A percentile compares a stretch with the other conserved stretches of the same genome.
phyloP scores from a whole-genome alignment of 2,888 invertebrate genomes.

The Eilema depressum region DNA sequence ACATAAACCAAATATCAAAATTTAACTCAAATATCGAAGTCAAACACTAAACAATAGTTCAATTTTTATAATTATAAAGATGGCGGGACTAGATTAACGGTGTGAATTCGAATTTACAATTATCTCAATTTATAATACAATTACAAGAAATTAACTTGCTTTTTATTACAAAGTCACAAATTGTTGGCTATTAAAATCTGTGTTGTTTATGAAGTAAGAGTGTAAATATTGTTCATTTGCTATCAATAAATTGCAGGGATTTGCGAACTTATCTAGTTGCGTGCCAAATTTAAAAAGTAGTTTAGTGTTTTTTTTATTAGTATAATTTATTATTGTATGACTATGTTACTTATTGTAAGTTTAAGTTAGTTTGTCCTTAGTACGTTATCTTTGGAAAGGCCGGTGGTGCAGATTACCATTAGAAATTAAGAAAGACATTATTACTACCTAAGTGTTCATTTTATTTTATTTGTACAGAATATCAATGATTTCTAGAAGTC shows the following conservation, averaged over 20 bases:
- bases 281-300: conserved; percentile 11
- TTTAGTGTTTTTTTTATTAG: not conserved
- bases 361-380: conserved; percentile 38
- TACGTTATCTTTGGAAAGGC: conserved; percentile 64
- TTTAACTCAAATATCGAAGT: not conserved
- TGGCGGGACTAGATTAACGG: not conserved
- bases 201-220: not conserved
- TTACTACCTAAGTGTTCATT: conserved; percentile 80
- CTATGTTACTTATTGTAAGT: conserved; percentile 39
- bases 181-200: not conserved
- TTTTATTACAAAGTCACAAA: not conserved
- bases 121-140: too few relatives aligned
- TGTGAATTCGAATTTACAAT: not conserved
- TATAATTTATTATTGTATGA: conserved; percentile 15
- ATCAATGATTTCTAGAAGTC: not conserved
- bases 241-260: not conserved
- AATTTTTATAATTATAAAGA: not conserved
- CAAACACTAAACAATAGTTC: not conserved
- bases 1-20: too few relatives aligned
- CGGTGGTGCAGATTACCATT: conserved; percentile 88
- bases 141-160: not conserved
- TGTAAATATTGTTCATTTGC: not conserved
- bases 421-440: conserved; percentile 64
- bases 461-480: conserved; percentile 39
- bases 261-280: conserved; percentile 11